A percentile compares a stretch with the other conserved stretches of the same genome.
Conservation (phyloP, 2,888 invertebrate species). For the Vanessa cardui region DNA sequence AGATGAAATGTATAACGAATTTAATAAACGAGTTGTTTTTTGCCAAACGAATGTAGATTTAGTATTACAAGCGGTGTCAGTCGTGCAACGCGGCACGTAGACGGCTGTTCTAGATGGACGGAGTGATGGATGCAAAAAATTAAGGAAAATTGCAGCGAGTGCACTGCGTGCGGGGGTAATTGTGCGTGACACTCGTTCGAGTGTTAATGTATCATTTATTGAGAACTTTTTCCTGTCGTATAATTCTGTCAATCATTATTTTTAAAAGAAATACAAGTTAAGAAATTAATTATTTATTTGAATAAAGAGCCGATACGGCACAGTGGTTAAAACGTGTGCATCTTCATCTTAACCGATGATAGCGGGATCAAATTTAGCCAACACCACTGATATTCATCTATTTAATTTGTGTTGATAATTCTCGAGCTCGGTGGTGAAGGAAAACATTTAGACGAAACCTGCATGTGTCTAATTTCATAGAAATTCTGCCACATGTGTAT, state of each 20-base stretch:
- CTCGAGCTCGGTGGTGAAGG: too few species aligned
- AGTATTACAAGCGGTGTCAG: slow-evolving; percentile 22
- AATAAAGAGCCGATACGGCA: too few species aligned
- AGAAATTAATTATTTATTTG: background rate
- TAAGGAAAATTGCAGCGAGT: slow-evolving; percentile 50
- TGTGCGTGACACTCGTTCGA: slow-evolving; percentile 42
- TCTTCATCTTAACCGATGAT: too few species aligned
- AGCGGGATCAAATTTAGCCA: too few species aligned
- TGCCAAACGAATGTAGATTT: background rate
- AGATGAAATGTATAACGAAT: slow-evolving; percentile 29
- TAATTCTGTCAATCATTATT: slow-evolving; percentile 9
- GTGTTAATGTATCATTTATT: slow-evolving; percentile 36
- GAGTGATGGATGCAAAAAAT: slow-evolving; percentile 55
- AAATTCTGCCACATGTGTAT: too few species aligned
- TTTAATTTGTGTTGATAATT: too few species aligned
- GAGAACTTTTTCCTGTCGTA: slow-evolving; percentile 12
- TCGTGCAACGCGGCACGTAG: slow-evolving; percentile 62
- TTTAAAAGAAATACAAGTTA: slow-evolving; percentile 4
- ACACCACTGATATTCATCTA: too few species aligned
- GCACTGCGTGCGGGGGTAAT: slow-evolving; percentile 50
- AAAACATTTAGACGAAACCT: too few species aligned
- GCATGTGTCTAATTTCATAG: too few species aligned
- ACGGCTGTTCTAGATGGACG: slow-evolving; percentile 54
- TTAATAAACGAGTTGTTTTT: slow-evolving; percentile 23
- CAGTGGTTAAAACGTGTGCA: too few species aligned